These are phyloP conservation scores for Perca schrenkii DNA, from an alignment of 2,113 vertebrate species.

Conservation along the genomic window DNA sequence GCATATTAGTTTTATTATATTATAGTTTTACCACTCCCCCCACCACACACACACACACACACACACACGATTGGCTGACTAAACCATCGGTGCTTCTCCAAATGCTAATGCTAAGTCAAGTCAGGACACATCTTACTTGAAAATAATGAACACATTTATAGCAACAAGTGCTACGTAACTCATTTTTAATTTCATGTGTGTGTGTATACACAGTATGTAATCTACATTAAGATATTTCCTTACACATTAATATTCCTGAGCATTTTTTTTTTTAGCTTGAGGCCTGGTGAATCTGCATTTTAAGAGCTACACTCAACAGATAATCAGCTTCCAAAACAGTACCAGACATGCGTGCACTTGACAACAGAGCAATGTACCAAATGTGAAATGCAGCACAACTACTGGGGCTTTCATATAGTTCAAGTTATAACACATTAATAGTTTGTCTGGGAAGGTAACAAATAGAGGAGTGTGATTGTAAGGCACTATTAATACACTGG, in stretches of 20 bases:
- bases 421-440: slow-evolving; percentile 25
- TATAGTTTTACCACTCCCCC: too few species aligned
- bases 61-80: too few species aligned
- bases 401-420: slow-evolving; percentile 15
- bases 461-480: slow-evolving; percentile 54
- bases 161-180: slow-evolving; percentile 34
- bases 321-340: slow-evolving; percentile 54
- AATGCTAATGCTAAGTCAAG: not conserved
- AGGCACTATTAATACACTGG: slow-evolving; percentile 82
- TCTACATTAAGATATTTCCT: slow-evolving; percentile 70
- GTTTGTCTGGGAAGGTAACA: slow-evolving; percentile 21
- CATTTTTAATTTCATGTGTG: slow-evolving; percentile 63
- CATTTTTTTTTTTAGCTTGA: slow-evolving; percentile 71
- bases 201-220: slow-evolving; percentile 13
- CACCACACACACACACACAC: too few species aligned
- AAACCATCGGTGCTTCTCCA: not conserved
- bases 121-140: not conserved
- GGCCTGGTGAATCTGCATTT: slow-evolving; percentile 66
- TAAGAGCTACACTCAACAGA: slow-evolving; percentile 57
- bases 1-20: too few species aligned
- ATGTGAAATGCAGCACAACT: slow-evolving; percentile 43
- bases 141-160: slow-evolving; percentile 1
- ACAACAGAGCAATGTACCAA: slow-evolving; percentile 42
- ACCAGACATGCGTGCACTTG: slow-evolving; percentile 57
- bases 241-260: slow-evolving; percentile 79